These are phyloP conservation scores for Sarcophaga subvicina DNA, from an alignment of 2,888 invertebrate species.

Conservation along the genomic window DNA sequence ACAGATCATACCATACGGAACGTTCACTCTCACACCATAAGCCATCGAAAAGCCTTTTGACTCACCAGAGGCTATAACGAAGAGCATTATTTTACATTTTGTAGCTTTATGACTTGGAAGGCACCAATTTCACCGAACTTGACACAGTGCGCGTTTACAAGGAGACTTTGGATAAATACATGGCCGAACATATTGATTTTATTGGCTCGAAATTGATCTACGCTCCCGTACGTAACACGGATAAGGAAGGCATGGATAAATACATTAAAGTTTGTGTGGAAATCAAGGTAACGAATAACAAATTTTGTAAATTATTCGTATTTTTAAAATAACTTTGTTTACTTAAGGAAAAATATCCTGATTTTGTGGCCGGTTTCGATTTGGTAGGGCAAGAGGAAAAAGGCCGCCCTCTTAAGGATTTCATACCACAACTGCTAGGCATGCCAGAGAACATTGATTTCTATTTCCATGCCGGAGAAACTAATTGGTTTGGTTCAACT, in stretches of 20 bases:
- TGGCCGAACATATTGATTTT: conserved; percentile 85
- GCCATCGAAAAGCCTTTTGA: too few relatives aligned
- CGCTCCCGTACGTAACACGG: conserved; percentile 84
- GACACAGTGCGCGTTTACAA: conserved; percentile 85
- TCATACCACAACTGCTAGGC: conserved; percentile 83
- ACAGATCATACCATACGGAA: too few relatives aligned
- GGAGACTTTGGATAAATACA: conserved; percentile 84
- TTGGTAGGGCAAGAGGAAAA: conserved; percentile 91
- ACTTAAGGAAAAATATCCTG: conserved; percentile 83
- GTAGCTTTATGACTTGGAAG: conserved; percentile 86
- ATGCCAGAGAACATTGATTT: conserved; percentile 83
- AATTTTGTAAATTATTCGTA: too few relatives aligned
- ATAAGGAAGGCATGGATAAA: conserved; percentile 78
- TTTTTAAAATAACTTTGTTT: not conserved
- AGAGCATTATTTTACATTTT: conserved; percentile 13
- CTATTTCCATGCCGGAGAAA: conserved; percentile 93
- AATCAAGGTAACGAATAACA: conserved; percentile 73
- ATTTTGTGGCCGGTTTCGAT: conserved; percentile 90
- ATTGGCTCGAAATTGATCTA: conserved; percentile 87
- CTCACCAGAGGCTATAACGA: too few relatives aligned
- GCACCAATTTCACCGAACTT: conserved; percentile 83
- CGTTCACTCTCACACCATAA: too few relatives aligned
- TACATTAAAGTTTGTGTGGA: conserved; percentile 81
- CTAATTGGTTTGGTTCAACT: conserved; percentile 87
- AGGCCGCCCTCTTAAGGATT: conserved; percentile 85